Base-by-base conservation (phyloP, 2,113 vertebrate genomes). In the Smithornis capensis region DNA sequence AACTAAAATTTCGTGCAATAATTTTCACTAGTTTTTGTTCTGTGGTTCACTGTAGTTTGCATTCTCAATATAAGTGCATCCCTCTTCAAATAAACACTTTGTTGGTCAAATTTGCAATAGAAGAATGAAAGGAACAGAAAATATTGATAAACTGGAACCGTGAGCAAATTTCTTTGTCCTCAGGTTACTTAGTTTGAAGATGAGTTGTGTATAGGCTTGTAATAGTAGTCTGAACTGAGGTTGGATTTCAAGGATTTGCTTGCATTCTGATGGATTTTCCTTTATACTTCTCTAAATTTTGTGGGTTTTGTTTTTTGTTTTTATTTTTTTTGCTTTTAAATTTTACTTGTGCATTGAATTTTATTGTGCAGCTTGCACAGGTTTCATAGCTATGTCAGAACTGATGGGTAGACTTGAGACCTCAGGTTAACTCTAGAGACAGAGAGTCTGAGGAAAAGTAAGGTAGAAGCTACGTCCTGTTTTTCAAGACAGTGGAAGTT, bases 401-500 rank as follows among this genome's bases (percentile, higher is more conserved):
- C 6, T 29, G 33, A 3, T 3, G 27, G 4, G 4, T 37, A 47
- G 40, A 33, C 25, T 65, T 6, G 1, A 22, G 40, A 69, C 64
- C 53, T 80, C 77, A 47, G 9, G 7, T 94, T 92, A 50, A 53
- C 15, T 65, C 86, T 31, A 92, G 60, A 87, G 50, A n/a, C 45
- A 63, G 38, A 37, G 33, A 52, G 9, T 35, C 25, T 68, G 45
- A 81, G 22, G 64, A 78, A 89, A 29, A 19, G 19, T 52, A 44
- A 87, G 21, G 44, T 47, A 68, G 64, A 71, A 90, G 17, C 47
- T 35, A 10, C 67, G 24, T 94, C 73, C 55, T 94, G 55, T 95
- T 96, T 83, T 93, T n/a, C 88, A 93, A 87, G 59, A 23, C n/a
- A 42, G 42, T 80, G 67, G 59, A 90, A 93, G 63, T 77, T 86